Evolutionary conservation across 2,888 invertebrate genomes (phyloP), one percentile per base, ranked within the genome.

Genomic region (Cantharis nigra): DNA sequence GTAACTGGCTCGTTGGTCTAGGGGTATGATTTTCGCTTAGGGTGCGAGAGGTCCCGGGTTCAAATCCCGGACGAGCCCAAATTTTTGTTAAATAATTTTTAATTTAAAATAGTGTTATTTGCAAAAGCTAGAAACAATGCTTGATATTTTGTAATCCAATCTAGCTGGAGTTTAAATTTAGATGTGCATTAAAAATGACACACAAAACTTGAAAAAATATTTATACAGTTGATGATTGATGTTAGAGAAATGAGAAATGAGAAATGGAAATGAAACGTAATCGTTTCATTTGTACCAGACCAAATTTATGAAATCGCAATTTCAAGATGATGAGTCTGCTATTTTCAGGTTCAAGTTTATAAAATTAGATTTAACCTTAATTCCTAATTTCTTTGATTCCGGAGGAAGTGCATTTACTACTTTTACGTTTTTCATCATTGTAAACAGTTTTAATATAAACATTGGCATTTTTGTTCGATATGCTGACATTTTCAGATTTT

Each of bases 11-110:
- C 92, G 91, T 91, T 91, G 91, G 91, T 91, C 91, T 92, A 91
- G 91, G 91, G 91, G 91, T 92, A 91, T 91, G 91, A 91, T 91
- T 91, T 90, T 91, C 91, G 91, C 91, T 91, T 91, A 91, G 91
- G 91, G 91, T 91, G 90, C 90, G 90, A 89, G 90, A 90, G 90
- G 90, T 90, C 90, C 90, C 89, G 90, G 90, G 90, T 90, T 90
- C 90, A 90, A 89, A 89, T 90, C 90, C 90, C 90, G 89, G 90
- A 89, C 90, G 90, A 90, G 90, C 90, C 90, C 90, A 49, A 14
- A 16, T 16, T 20, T 73, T 63, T 67, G 64, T 72, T 72, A 7
- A 13, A 26, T 3, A 5, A 5, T 23, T 23, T 23, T 23, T 23
- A 5, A 23, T 23, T 23, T 23, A 2, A 23, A 18, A 2, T 18